These are phyloP conservation scores for Megalurothrips usitatus DNA, from an alignment of 2,888 invertebrate genomes.

Conservation along the genomic window DNA sequence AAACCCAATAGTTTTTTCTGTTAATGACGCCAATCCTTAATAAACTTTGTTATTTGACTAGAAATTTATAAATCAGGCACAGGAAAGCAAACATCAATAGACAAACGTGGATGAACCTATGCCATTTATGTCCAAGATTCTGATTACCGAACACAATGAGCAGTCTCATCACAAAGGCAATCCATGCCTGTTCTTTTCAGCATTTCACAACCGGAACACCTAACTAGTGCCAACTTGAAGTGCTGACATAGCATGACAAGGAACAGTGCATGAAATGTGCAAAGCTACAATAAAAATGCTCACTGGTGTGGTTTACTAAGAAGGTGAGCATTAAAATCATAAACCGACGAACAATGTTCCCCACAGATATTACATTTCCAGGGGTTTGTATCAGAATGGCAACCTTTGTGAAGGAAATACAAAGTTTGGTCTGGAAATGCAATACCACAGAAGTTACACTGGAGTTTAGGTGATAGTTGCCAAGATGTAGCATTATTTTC, in stretches of 20 bases:
- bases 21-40: neutral
- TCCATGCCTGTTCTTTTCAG: neutral
- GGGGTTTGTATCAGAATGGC: conserved; percentile 95
- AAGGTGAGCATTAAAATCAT: conserved; percentile 95
- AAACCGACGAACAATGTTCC: conserved; percentile 88
- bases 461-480: conserved; percentile 47
- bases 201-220: neutral
- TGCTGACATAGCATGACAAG: neutral
- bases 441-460: conserved; percentile 89
- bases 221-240: neutral
- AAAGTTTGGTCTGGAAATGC: conserved; percentile 93
- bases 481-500: neutral
- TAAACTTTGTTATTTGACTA: conserved; percentile 21
- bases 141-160: no score
- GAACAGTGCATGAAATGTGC: conserved; percentile 2
- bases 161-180: neutral
- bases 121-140: neutral
- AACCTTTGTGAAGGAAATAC: conserved; percentile 95
- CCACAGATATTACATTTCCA: conserved; percentile 98
- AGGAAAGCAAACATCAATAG: neutral
- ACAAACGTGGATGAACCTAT: neutral
- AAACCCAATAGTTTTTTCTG: neutral
- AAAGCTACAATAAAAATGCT: conserved; percentile 37
- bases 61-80: neutral
- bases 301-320: conserved; percentile 89